phyloP scores from a whole-genome alignment of 2,113 vertebrate genomes.

The Podocnemis expansa region DNA sequence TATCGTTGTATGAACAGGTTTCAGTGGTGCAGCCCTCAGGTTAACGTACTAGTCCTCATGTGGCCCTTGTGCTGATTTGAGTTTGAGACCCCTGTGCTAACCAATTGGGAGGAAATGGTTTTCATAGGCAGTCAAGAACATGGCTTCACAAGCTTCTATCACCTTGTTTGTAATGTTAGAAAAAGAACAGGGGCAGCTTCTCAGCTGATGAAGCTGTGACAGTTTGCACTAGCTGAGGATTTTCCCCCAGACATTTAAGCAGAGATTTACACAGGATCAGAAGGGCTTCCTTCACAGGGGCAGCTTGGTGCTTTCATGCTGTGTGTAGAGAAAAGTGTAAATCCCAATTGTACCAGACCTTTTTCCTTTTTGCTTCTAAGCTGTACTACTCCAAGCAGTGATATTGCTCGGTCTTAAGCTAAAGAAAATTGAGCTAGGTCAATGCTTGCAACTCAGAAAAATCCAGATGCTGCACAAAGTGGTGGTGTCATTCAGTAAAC shows the following conservation, averaged over 20 bases:
- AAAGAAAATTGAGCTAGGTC: conserved; percentile 55
- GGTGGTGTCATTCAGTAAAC: conserved; percentile 50
- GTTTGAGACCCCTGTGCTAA: too few relatives aligned
- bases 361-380: conserved; percentile 43
- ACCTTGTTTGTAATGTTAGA: neutral
- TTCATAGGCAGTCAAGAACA: neutral
- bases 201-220: neutral
- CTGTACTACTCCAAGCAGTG: conserved; percentile 41
- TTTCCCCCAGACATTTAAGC: neutral
- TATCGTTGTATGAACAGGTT: too few relatives aligned
- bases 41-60: too few relatives aligned
- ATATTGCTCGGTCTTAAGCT: conserved; percentile 39
- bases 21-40: too few relatives aligned
- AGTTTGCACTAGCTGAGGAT: conserved; percentile 24
- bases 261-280: conserved; percentile 52
- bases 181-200: neutral
- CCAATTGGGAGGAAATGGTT: fast-evolving
- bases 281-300: conserved; percentile 39
- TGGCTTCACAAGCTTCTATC: neutral
- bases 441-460: conserved; percentile 28
- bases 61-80: too few relatives aligned
- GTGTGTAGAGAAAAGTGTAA: conserved; percentile 40
- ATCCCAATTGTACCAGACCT: conserved; percentile 39
- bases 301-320: neutral
- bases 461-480: conserved; percentile 26